Conservation (phyloP, 92 coral and sea anemone genomes). For the Porites lobata region DNA sequence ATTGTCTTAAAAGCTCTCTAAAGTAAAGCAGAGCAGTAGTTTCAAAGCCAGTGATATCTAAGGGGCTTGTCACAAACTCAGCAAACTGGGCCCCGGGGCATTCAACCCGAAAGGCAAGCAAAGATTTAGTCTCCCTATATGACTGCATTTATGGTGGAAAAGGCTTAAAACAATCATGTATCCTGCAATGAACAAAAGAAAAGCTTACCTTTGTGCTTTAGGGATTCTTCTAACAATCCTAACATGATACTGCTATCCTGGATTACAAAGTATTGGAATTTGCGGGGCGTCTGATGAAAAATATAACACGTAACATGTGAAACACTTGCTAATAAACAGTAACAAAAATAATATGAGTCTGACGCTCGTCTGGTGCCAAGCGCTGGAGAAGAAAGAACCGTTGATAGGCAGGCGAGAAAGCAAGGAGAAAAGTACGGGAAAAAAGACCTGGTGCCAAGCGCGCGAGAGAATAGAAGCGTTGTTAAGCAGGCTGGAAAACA, state of each 20-base stretch:
- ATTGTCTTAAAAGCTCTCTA: too few relatives aligned
- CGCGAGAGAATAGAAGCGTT: background rate
- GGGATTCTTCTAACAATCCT: conserved; percentile 91
- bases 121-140: too few relatives aligned
- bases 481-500: background rate
- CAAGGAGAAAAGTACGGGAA: background rate
- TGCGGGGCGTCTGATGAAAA: conserved; percentile 72
- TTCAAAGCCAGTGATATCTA: too few relatives aligned
- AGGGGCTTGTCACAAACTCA: too few relatives aligned
- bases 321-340: too few relatives aligned
- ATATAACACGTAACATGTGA: background rate
- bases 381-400: background rate
- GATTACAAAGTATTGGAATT: conserved; percentile 87
- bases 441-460: background rate
- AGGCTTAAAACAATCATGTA: too few relatives aligned
- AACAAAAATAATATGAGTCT: too few relatives aligned
- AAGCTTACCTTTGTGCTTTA: conserved; percentile 76
- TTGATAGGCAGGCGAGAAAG: background rate
- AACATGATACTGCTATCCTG: conserved; percentile 84
- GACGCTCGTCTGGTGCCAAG: background rate
- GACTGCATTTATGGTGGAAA: too few relatives aligned
- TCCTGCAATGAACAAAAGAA: too few relatives aligned
- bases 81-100: too few relatives aligned
- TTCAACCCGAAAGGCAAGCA: too few relatives aligned
- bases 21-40: too few relatives aligned